phyloP scores from a whole-genome alignment of 2,113 vertebrate genomes.

The Chaetorhynchus papuensis region DNA sequence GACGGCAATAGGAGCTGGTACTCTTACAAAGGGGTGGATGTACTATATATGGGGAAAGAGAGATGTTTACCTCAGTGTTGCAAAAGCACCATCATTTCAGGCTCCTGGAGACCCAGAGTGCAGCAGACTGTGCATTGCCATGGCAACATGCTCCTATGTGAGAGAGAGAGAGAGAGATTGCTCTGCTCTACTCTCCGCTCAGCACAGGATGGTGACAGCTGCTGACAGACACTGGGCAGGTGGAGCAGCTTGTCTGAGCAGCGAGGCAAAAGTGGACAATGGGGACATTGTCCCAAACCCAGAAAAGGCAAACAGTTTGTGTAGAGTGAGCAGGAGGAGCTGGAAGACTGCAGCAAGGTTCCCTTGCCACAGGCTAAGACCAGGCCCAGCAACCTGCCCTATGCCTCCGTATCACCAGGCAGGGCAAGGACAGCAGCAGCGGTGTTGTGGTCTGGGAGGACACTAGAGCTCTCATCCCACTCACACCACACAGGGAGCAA shows the following conservation, averaged over 20 bases:
- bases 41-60: neutral
- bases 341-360: rapidly evolving
- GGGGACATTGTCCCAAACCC: neutral
- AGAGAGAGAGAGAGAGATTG: neutral
- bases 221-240: neutral
- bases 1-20: rapidly evolving
- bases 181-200: neutral
- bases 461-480: neutral
- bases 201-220: neutral
- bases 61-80: slow-evolving; percentile 41
- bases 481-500: neutral
- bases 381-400: rapidly evolving
- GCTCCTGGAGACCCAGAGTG: slow-evolving; percentile 42
- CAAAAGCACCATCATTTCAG: slow-evolving; percentile 46
- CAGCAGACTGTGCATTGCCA: slow-evolving; percentile 50
- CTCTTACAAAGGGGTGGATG: neutral
- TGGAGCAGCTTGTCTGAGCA: neutral
- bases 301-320: neutral
- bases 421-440: neutral
- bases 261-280: neutral
- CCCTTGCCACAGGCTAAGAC: neutral
- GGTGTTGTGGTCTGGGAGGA: rapidly evolving
- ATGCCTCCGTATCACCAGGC: too few relatives aligned
- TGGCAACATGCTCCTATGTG: slow-evolving; percentile 33
- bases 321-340: rapidly evolving